These are phyloP conservation scores for Drosophila eohydei DNA, from an alignment of 2,888 invertebrate species.

Conservation along the genomic window DNA sequence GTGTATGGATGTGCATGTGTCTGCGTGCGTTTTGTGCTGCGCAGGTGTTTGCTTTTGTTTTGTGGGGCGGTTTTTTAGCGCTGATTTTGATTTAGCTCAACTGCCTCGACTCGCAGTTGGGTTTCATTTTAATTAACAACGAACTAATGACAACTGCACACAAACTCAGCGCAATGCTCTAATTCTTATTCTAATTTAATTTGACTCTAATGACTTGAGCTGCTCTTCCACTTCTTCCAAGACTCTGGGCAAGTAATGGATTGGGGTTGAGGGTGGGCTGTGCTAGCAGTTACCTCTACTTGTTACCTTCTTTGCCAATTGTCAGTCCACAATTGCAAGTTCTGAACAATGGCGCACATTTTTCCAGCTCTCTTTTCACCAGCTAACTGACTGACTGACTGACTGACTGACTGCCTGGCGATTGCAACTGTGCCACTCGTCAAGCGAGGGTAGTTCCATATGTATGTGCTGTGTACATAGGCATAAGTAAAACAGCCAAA, in stretches of 20 bases:
- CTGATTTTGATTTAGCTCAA: constrained; percentile 68
- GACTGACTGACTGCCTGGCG: constrained; percentile 55
- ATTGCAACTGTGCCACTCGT: constrained; percentile 71
- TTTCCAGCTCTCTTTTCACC: constrained; percentile 66
- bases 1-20: constrained; percentile 35
- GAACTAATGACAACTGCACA: constrained; percentile 73
- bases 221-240: constrained; percentile 20
- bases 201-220: constrained; percentile 75
- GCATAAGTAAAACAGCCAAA: no score
- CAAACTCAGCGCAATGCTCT: constrained; percentile 49
- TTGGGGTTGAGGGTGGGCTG: not conserved
- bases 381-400: constrained; percentile 43
- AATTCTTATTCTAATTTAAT: constrained; percentile 66
- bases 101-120: constrained; percentile 54
- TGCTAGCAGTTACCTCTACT: constrained; percentile 32
- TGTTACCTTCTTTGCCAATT: constrained; percentile 74
- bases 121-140: constrained; percentile 76
- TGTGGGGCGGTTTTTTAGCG: constrained; percentile 72
- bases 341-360: constrained; percentile 70
- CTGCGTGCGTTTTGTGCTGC: constrained; percentile 16
- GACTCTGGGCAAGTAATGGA: not conserved
- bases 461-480: not conserved
- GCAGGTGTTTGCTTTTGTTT: constrained; percentile 74
- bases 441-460: constrained; percentile 38
- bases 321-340: constrained; percentile 76